Evolutionary conservation across 2,113 vertebrate genomes (phyloP).

Genomic region (Grantiella picta): DNA sequence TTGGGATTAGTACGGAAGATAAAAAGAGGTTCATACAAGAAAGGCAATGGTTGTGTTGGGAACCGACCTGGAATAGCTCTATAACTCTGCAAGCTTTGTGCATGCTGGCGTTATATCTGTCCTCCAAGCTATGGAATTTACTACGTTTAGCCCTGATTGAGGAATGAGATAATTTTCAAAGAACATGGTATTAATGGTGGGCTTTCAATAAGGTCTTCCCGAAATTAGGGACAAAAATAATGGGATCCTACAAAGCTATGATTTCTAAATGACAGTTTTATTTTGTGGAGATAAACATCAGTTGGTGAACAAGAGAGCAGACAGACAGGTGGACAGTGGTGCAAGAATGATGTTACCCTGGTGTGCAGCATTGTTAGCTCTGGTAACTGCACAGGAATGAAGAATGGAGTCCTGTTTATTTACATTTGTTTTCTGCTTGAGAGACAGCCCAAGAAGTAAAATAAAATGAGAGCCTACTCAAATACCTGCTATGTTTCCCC

Average conservation of each 20-base stretch:
- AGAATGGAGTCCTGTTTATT: constrained; percentile 69
- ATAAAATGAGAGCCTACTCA: constrained; percentile 76
- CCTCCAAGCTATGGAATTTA: background rate
- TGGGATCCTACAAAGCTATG: background rate
- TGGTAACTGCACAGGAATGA: constrained; percentile 33
- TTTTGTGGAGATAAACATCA: background rate
- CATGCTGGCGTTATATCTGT: background rate
- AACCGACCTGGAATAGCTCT: background rate
- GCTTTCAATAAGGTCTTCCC: background rate
- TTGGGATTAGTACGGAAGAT: background rate
- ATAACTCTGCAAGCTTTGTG: background rate
- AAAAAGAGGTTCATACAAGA: background rate
- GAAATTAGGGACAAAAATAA: background rate
- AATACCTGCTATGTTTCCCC: constrained; percentile 74
- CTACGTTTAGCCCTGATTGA: background rate
- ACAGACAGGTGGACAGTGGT: background rate
- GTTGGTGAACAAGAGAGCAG: background rate
- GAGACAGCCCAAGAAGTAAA: constrained; percentile 75
- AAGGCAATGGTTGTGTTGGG: background rate
- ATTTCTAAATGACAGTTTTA: background rate
- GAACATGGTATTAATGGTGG: background rate
- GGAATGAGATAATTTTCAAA: background rate
- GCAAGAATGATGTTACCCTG: background rate
- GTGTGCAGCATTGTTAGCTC: background rate
- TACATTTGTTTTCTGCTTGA: constrained; percentile 78